Evolutionary conservation across 2,797 vertebrate genomes (phyloP).

Genomic region (Sebastes baramenuke): DNA sequence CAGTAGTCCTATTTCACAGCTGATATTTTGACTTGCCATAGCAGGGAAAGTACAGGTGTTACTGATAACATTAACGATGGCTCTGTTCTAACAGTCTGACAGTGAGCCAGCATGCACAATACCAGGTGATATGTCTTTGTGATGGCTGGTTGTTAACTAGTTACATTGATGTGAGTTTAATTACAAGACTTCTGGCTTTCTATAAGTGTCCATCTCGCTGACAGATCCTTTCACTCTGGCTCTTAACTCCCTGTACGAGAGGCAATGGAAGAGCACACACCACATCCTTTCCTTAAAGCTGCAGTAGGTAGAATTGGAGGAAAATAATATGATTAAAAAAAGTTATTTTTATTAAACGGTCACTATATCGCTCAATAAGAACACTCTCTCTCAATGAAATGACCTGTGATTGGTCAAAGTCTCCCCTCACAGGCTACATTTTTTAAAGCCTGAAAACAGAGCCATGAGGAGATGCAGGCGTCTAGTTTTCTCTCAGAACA

Average conservation of each 20-base stretch:
- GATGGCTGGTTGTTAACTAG: background rate
- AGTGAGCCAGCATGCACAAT: background rate
- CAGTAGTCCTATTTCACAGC: background rate
- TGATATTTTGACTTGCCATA: background rate
- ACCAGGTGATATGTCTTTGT: background rate
- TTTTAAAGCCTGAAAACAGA: too few relatives aligned
- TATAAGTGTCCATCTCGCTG: background rate
- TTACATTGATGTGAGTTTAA: background rate
- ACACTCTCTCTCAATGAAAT: too few relatives aligned
- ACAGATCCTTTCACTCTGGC: background rate
- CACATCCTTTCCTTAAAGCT: too few relatives aligned
- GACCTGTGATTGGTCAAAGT: too few relatives aligned
- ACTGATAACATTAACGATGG: background rate
- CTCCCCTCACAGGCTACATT: fast-evolving
- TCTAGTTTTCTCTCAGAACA: too few relatives aligned
- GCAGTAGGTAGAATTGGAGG: too few relatives aligned
- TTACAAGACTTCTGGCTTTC: background rate
- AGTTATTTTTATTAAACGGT: too few relatives aligned
- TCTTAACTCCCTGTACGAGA: background rate
- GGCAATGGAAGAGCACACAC: background rate
- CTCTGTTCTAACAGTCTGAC: background rate
- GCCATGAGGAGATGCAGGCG: too few relatives aligned
- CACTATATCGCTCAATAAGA: too few relatives aligned
- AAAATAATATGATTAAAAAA: too few relatives aligned
- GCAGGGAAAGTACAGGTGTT: background rate